Conservation (phyloP, 2,888 invertebrate species). For the Drosophila emarginata region DNA sequence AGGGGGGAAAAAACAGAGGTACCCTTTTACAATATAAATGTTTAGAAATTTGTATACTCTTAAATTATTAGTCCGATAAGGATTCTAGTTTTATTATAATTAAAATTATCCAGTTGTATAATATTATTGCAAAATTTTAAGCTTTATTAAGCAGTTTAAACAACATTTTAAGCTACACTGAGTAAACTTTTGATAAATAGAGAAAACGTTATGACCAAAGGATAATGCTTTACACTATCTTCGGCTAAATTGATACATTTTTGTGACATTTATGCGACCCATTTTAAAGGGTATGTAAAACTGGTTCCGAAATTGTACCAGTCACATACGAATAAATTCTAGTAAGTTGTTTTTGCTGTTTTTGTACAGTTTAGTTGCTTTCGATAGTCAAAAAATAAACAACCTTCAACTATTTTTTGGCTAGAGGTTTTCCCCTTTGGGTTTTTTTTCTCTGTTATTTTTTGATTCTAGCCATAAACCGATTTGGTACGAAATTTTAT, state of each 20-base stretch:
- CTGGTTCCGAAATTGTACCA: not conserved
- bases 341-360: not conserved
- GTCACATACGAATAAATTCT: conserved; percentile 7
- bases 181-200: too few relatives aligned
- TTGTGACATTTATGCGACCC: not conserved
- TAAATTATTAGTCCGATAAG: too few relatives aligned
- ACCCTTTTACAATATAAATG: not conserved
- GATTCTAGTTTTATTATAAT: too few relatives aligned
- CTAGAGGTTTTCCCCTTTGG: not conserved
- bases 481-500: conserved; percentile 46
- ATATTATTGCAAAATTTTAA: too few relatives aligned
- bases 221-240: too few relatives aligned
- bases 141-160: too few relatives aligned
- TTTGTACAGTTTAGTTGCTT: conserved; percentile 5
- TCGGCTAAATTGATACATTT: too few relatives aligned
- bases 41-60: not conserved
- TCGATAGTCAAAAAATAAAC: conserved; percentile 3
- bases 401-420: conserved; percentile 11
- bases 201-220: too few relatives aligned
- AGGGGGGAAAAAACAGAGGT: not conserved
- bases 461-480: conserved; percentile 26
- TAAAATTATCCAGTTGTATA: too few relatives aligned
- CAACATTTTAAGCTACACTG: too few relatives aligned
- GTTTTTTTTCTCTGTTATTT: conserved; percentile 22
- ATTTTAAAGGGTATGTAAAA: not conserved